A percentile compares a stretch with the other conserved stretches of the same genome.
Conservation (phyloP, 2,797 vertebrate genomes). For the Xiphorhynchus erythropygius region DNA sequence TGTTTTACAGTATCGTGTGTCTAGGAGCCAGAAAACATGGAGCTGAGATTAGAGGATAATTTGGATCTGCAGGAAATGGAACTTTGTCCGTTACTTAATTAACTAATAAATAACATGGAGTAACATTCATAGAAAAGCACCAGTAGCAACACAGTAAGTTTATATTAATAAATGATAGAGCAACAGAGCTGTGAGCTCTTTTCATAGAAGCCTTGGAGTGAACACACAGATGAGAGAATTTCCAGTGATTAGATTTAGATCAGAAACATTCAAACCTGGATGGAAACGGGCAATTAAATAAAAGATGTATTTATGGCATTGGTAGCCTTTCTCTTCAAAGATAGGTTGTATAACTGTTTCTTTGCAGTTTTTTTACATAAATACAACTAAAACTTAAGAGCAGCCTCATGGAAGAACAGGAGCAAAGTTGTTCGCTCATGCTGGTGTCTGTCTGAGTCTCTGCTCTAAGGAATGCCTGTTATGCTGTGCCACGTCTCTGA, state of each 20-base stretch:
- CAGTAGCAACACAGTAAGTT: not conserved
- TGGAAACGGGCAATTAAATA: not conserved
- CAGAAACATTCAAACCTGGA: not conserved
- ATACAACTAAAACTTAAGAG: not conserved
- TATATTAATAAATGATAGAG: conserved; percentile 35
- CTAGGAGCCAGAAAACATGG: conserved; percentile 20
- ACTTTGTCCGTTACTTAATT: conserved; percentile 57
- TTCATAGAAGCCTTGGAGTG: not conserved
- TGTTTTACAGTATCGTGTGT: conserved; percentile 24
- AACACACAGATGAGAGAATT: not conserved
- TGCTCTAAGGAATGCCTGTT: conserved; percentile 16
- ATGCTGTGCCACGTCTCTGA: not conserved
- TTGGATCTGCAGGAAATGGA: conserved; percentile 48
- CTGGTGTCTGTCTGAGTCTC: not conserved
- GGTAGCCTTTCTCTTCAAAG: not conserved
- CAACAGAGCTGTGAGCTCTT: not conserved
- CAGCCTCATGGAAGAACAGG: not conserved
- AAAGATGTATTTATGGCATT: not conserved
- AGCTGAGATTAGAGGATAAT: conserved; percentile 47
- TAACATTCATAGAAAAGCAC: conserved; percentile 8
- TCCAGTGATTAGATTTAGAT: not conserved
- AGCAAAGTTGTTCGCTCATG: not conserved
- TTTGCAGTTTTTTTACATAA: not conserved
- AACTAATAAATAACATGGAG: conserved; percentile 58
- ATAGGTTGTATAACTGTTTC: not conserved